phyloP scores from a whole-genome alignment of 2,888 invertebrate species.

The Ophion ellenae region DNA sequence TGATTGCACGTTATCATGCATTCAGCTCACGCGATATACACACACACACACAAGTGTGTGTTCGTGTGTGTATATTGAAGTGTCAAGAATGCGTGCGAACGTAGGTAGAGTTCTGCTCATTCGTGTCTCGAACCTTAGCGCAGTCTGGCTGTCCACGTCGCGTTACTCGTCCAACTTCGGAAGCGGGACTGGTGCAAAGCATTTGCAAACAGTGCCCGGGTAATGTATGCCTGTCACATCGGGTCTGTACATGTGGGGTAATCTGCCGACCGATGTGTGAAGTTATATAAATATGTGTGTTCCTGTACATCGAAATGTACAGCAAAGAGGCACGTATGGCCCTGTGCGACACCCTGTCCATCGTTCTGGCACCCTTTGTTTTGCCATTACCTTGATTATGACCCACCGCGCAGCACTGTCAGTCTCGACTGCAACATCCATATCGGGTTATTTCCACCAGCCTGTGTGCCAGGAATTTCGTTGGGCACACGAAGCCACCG shows the following conservation, averaged over 20 bases:
- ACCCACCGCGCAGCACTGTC: constrained; percentile 58
- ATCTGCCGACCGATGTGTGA: constrained; percentile 43
- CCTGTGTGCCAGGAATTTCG: neutral
- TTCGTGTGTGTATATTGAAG: neutral
- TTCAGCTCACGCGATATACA: constrained; percentile 31
- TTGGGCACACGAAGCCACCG: neutral
- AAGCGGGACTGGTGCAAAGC: constrained; percentile 28
- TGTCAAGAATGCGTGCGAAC: constrained; percentile 40
- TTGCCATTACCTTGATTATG: constrained; percentile 75
- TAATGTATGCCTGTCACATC: constrained; percentile 73
- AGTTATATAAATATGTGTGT: constrained; percentile 27
- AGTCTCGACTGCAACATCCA: constrained; percentile 24
- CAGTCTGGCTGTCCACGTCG: constrained; percentile 47
- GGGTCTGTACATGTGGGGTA: constrained; percentile 61
- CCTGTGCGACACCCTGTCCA: constrained; percentile 43
- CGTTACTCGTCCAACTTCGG: constrained; percentile 33
- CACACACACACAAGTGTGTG: neutral
- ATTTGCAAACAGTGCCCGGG: constrained; percentile 49
- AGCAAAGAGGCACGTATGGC: constrained; percentile 36
- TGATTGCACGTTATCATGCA: neutral
- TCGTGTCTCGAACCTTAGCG: constrained; percentile 45
- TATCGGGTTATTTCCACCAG: constrained; percentile 33
- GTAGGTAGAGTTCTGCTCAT: constrained; percentile 31
- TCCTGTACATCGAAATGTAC: neutral
- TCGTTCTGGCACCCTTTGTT: constrained; percentile 69